Evolutionary conservation across 1,140 invertebrate genomes (phyloP).

Genomic region (Bursaphelenchus mucronatus): DNA sequence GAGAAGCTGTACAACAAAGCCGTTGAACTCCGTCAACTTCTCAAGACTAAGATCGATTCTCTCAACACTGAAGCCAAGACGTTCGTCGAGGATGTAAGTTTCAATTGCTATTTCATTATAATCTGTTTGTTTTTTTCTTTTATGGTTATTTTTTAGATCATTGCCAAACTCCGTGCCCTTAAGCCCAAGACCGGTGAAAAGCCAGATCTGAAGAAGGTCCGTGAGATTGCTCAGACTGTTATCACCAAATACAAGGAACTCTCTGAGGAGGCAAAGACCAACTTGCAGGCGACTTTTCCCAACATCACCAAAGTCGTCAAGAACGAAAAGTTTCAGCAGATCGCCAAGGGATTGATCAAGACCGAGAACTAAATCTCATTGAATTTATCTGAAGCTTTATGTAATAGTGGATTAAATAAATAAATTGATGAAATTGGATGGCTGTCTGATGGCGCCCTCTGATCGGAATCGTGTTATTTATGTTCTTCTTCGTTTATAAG

Average conservation of each 20-base stretch:
- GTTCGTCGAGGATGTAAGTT: conserved; percentile 37
- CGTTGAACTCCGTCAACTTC: conserved; percentile 34
- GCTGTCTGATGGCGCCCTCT: no score
- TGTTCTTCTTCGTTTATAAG: no score
- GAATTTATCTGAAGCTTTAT: no score
- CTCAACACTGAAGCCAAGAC: conserved; percentile 43
- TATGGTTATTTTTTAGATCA: conserved; percentile 26
- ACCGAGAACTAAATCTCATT: no score
- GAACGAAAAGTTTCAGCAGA: conserved; percentile 33
- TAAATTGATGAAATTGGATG: no score
- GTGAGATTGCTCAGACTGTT: conserved; percentile 14
- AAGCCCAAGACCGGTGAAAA: conserved; percentile 47
- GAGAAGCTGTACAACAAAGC: conserved; percentile 50
- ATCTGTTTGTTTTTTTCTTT: background rate
- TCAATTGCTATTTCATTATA: background rate
- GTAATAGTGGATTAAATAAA: no score
- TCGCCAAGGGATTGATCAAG: conserved; percentile 53
- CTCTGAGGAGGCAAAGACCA: conserved; percentile 40
- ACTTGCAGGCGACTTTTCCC: conserved; percentile 40
- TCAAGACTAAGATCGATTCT: conserved; percentile 31
- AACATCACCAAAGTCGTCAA: conserved; percentile 47
- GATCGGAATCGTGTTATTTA: no score
- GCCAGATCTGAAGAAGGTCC: conserved; percentile 39
- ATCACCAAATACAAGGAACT: conserved; percentile 32
- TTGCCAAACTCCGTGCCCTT: conserved; percentile 38